These are phyloP conservation scores for Drosophila rellima DNA, from an alignment of 2,888 invertebrate species.

Conservation along the genomic window DNA sequence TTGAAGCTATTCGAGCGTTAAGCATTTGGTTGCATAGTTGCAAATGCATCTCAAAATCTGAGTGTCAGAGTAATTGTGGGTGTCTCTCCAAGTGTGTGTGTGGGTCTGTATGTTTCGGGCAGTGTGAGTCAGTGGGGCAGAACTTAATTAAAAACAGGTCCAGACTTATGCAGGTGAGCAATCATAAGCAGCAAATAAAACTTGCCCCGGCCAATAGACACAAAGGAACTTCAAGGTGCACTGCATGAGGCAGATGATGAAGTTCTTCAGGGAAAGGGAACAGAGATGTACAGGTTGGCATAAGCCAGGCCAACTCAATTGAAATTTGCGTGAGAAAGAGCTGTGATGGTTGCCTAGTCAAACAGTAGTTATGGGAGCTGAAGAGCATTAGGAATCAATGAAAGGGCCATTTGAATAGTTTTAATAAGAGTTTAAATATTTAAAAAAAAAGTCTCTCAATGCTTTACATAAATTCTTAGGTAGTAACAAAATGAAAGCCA, in stretches of 20 bases:
- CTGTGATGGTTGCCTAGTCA: background rate
- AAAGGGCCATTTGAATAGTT: background rate
- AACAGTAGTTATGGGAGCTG: background rate
- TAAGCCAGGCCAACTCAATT: constrained; percentile 3
- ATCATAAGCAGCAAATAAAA: constrained; percentile 52
- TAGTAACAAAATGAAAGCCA: too few relatives aligned
- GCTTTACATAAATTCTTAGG: too few relatives aligned
- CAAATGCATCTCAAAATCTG: constrained; percentile 36
- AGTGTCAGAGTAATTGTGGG: constrained; percentile 12
- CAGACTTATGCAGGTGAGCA: constrained; percentile 30
- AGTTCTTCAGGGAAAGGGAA: background rate
- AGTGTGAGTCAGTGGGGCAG: constrained; percentile 27
- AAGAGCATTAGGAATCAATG: background rate
- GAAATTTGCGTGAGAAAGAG: constrained; percentile 10
- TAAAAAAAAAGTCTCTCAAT: too few relatives aligned
- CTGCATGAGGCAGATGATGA: background rate
- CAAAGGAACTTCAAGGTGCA: constrained; percentile 18
- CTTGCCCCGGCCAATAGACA: constrained; percentile 30
- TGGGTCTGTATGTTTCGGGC: background rate
- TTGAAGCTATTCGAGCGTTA: constrained; percentile 62
- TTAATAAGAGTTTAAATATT: too few relatives aligned
- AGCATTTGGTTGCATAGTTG: constrained; percentile 41
- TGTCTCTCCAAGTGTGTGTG: background rate
- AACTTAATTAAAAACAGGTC: constrained; percentile 67
- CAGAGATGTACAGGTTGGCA: background rate